Percentiles rank a stretch among this genome's conserved stretches.
phyloP scores from a whole-genome alignment of 2,888 invertebrate genomes.

The Phalera bucephala region DNA sequence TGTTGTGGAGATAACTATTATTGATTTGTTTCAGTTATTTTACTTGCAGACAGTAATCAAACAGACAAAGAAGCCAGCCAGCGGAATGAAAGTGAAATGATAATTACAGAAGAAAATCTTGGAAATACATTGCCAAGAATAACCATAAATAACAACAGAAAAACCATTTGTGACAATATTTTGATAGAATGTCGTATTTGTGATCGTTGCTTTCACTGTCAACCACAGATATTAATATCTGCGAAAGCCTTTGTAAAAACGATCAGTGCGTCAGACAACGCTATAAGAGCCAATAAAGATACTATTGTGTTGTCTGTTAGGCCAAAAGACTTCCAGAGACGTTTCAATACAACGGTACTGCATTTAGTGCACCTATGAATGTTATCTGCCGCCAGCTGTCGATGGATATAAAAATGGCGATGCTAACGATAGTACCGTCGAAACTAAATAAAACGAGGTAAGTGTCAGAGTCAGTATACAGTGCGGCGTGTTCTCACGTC shows the following conservation, averaged over 20 bases:
- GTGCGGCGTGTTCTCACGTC: constrained; percentile 67
- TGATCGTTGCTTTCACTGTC: constrained; percentile 46
- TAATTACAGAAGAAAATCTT: constrained; percentile 6
- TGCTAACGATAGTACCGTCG: constrained; percentile 41
- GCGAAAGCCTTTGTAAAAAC: constrained; percentile 45
- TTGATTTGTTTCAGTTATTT: constrained; percentile 50
- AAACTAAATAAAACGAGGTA: constrained; percentile 59
- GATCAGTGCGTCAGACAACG: constrained; percentile 28
- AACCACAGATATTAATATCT: constrained; percentile 41
- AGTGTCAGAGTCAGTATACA: constrained; percentile 46
- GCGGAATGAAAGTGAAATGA: constrained; percentile 6
- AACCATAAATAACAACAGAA: constrained; percentile 26
- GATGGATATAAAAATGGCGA: constrained; percentile 48
- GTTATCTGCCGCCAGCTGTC: constrained; percentile 29
- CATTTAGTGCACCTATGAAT: constrained; percentile 18
- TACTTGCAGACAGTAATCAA: constrained; percentile 8
- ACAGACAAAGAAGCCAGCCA: constrained; percentile 4
- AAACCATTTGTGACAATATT: constrained; percentile 22
- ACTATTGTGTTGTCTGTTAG: constrained; percentile 25
- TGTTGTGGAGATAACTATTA: constrained; percentile 45
- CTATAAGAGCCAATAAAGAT: constrained; percentile 25
- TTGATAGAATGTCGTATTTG: constrained; percentile 32
- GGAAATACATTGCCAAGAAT: constrained; percentile 12
- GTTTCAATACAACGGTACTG: constrained; percentile 26
- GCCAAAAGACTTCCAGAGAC: constrained; percentile 17